These are phyloP conservation scores for Argyresthia goedartella DNA, from an alignment of 2,888 invertebrate species.

Conservation along the genomic window DNA sequence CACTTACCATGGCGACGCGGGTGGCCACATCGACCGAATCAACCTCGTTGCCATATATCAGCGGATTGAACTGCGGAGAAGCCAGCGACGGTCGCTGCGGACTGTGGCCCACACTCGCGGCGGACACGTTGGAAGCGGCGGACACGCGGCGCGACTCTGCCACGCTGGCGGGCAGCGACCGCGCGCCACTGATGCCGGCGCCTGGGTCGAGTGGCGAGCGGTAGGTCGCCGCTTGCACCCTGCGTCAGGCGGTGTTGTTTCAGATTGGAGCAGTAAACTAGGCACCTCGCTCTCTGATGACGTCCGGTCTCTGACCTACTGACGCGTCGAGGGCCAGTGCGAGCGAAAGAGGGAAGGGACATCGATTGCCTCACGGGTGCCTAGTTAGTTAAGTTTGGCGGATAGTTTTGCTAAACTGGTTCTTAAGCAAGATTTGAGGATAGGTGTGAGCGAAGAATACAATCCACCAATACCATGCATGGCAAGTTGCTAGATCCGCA, in stretches of 20 bases:
- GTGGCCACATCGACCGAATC: conserved; percentile 99
- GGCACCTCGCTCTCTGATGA: too few species aligned
- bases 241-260: conserved; percentile 13
- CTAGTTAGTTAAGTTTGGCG: too few species aligned
- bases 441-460: too few species aligned
- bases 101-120: conserved; percentile 37
- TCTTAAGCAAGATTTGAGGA: too few species aligned
- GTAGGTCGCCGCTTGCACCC: conserved; percentile 43
- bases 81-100: conserved; percentile 53
- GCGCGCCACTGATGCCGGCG: conserved; percentile 12
- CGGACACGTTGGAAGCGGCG: conserved; percentile 33
- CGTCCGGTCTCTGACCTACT: too few species aligned
- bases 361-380: too few species aligned
- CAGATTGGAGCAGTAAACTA: too few species aligned
- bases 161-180: conserved; percentile 41
- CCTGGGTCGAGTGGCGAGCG: conserved; percentile 34
- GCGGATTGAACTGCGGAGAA: conserved; percentile 80
- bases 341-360: too few species aligned
- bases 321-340: too few species aligned
- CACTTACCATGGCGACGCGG: conserved; percentile 91
- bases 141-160: conserved; percentile 58
- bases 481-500: too few species aligned
- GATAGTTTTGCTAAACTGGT: too few species aligned
- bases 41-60: conserved; percentile 94
- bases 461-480: too few species aligned